These are phyloP conservation scores for Ceratosolen fusciceps DNA, from an alignment of 1,140 invertebrate genomes.

Conservation along the genomic window DNA sequence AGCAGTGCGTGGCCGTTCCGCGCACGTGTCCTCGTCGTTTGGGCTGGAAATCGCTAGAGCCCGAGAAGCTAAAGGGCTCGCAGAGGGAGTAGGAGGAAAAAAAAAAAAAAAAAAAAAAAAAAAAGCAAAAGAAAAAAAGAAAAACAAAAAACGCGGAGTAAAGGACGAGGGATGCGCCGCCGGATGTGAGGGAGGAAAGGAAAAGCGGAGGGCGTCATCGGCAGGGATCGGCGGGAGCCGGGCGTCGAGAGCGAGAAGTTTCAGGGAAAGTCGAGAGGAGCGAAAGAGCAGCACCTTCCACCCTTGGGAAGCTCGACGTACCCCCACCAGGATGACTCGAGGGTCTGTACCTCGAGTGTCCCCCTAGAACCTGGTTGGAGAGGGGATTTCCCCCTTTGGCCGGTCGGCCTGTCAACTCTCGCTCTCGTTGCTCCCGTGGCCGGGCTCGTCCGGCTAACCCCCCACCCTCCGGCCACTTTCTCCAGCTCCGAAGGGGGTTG, in stretches of 20 bases:
- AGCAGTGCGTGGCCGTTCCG: no score
- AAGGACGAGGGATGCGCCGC: neutral
- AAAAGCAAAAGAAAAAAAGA: neutral
- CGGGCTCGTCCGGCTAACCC: neutral
- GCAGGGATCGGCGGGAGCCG: no score
- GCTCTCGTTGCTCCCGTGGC: conserved; percentile 10
- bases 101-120: no score
- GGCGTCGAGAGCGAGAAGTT: neutral
- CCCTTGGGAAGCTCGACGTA: neutral
- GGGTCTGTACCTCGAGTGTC: no score
- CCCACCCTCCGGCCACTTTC: conserved; percentile 12
- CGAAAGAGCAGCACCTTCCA: conserved; percentile 29
- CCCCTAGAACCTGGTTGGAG: neutral
- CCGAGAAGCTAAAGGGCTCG: no score
- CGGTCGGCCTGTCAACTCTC: conserved; percentile 2
- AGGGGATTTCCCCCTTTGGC: neutral
- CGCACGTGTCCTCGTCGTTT: no score
- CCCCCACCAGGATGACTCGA: no score
- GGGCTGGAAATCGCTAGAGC: no score
- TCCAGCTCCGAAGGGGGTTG: conserved; percentile 2
- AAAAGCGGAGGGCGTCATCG: neutral
- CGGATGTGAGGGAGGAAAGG: neutral
- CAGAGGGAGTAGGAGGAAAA: no score
- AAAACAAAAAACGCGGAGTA: neutral
- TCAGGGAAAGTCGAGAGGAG: neutral